A percentile compares a stretch with the other conserved stretches of the same genome.
phyloP scores from a whole-genome alignment of 2,888 invertebrate species.

The Sinodicranocentrus sp. region DNA sequence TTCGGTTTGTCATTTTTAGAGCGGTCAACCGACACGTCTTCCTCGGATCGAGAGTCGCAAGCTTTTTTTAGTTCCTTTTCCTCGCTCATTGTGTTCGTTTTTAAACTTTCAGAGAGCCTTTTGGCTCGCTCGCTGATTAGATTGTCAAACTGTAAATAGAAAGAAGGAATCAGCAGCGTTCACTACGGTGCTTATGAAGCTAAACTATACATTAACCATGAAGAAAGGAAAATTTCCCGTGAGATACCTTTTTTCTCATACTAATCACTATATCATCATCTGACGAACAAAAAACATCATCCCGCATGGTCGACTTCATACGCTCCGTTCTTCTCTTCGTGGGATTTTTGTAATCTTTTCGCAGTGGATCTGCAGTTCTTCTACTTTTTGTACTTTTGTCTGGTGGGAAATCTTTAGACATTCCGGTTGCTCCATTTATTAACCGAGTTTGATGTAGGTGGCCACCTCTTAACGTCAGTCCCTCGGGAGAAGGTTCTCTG shows the following conservation, averaged over 20 bases:
- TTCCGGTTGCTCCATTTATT: neutral
- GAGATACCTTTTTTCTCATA: slow-evolving; percentile 55
- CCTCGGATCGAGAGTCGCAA: slow-evolving; percentile 47
- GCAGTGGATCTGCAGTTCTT: neutral
- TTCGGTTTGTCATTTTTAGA: slow-evolving; percentile 1
- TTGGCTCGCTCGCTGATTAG: slow-evolving; percentile 60
- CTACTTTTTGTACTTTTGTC: neutral
- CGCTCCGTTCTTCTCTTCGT: neutral
- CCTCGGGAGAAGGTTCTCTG: neutral
- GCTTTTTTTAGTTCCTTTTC: neutral
- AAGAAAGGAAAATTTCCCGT: too few relatives aligned
- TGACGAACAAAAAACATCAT: slow-evolving; percentile 65
- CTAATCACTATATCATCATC: slow-evolving; percentile 60
- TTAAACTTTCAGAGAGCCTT: slow-evolving; percentile 43
- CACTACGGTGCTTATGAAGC: neutral
- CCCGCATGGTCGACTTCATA: slow-evolving; percentile 39
- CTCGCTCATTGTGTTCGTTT: neutral
- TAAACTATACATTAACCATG: too few relatives aligned
- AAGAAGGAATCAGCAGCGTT: neutral
- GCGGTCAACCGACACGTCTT: slow-evolving; percentile 14
- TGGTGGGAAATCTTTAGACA: neutral
- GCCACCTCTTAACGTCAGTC: too few relatives aligned
- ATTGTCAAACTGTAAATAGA: slow-evolving; percentile 43
- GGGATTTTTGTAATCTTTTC: slow-evolving; percentile 7
- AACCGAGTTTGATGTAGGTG: too few relatives aligned